Evolutionary conservation across 2,113 vertebrate genomes (phyloP), one percentile per base, ranked within the genome.

Genomic region (Saguinus imperator): DNA sequence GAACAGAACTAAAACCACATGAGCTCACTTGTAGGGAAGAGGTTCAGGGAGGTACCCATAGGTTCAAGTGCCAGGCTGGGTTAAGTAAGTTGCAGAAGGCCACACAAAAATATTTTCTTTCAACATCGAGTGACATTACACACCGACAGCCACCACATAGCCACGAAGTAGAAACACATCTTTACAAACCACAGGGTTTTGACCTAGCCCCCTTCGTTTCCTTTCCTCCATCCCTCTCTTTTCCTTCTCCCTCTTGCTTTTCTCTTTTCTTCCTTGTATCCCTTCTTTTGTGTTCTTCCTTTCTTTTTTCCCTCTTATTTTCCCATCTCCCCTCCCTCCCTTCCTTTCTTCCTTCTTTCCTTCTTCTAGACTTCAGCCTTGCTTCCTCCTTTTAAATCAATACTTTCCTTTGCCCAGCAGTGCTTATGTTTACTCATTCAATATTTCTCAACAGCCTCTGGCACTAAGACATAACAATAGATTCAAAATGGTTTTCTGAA

Each of bases 401-500:
- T 86, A 81, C 20, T 91, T 89, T 61, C 37, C 84, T 70, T 89
- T 90, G 66, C 61, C 37, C 76, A 72, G 57, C 37, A 76, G 55
- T 25, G 70, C 70, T 91, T n/a, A 58, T 37, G 52, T 89, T 76
- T 80, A 85, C 32, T 94, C 87, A 73, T 64, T 95, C 76, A 37
- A 23, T 92, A 91, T 43, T 86, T 96, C 72, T 82, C 57, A 68
- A 72, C 61, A 94, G 70, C 94, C 57, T 85, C 85, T 17, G 93
- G 95, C 81, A 87, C 75, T 82, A 96, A 95, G 79, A 64, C 13
- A 58, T 43, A 84, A 95, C 90, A 55, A 81, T 87, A 82, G 76
- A 90, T 89, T 93, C 43, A 32, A 79, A 93, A 89, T 11, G 16
- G 79, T 55, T 92, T 94, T 94, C 83, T 87, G 70, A 52, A 95